Evolutionary conservation across 2,888 invertebrate genomes (phyloP).

Genomic region (Noctua fimbriata): DNA sequence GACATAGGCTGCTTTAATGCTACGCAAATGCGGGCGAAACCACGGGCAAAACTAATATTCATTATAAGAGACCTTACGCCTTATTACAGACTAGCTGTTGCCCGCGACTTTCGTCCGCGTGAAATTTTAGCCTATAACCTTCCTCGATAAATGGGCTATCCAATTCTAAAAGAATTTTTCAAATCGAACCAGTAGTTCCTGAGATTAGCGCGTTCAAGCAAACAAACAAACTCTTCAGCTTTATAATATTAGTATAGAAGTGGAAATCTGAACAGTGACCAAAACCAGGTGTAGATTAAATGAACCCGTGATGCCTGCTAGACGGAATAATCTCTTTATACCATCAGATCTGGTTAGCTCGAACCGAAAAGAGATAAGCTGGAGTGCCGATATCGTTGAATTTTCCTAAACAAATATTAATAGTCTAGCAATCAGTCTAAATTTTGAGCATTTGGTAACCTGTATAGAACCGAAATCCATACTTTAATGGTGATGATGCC

Average conservation of each 20-base stretch:
- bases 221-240: too few relatives aligned
- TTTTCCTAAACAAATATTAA: neutral
- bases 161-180: too few relatives aligned
- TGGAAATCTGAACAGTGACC: neutral
- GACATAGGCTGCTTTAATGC: neutral
- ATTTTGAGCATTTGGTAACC: neutral
- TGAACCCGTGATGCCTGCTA: neutral
- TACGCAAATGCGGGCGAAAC: too few relatives aligned
- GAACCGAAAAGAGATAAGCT: neutral
- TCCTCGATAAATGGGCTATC: too few relatives aligned
- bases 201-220: too few relatives aligned
- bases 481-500: neutral
- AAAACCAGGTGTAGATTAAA: neutral
- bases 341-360: neutral
- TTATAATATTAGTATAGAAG: too few relatives aligned
- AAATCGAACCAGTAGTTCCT: too few relatives aligned
- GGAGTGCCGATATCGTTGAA: neutral
- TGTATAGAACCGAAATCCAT: neutral
- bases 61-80: neutral
- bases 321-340: neutral
- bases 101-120: too few relatives aligned
- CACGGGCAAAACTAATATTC: too few relatives aligned
- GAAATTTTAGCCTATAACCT: too few relatives aligned
- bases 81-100: too few relatives aligned
- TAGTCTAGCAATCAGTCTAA: neutral